phyloP scores from a whole-genome alignment of 2,888 invertebrate species.

The Galerucella calmariensis region DNA sequence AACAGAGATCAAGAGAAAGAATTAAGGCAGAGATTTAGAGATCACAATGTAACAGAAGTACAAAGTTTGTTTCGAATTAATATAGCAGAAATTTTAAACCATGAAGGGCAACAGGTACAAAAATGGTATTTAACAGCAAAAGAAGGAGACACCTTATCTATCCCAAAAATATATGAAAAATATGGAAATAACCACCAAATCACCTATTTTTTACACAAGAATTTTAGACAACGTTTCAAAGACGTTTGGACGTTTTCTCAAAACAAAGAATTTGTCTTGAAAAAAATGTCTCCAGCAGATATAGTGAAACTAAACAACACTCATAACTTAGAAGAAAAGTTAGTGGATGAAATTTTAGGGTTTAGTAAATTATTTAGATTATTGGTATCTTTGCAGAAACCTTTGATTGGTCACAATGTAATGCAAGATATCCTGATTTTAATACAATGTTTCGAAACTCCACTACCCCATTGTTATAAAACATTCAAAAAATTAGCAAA shows the following conservation, averaged over 20 bases:
- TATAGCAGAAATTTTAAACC: slow-evolving; percentile 54
- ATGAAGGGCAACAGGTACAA: slow-evolving; percentile 56
- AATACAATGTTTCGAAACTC: slow-evolving; percentile 77
- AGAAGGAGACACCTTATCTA: slow-evolving; percentile 52
- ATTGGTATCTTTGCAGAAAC: slow-evolving; percentile 72
- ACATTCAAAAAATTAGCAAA: slow-evolving; percentile 74
- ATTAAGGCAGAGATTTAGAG: slow-evolving; percentile 48
- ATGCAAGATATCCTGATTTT: slow-evolving; percentile 77
- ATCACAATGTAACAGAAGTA: slow-evolving; percentile 63
- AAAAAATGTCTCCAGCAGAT: slow-evolving; percentile 58
- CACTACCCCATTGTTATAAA: slow-evolving; percentile 73
- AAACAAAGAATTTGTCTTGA: slow-evolving; percentile 59
- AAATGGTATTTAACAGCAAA: slow-evolving; percentile 60
- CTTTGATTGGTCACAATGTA: slow-evolving; percentile 81
- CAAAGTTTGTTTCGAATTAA: slow-evolving; percentile 47
- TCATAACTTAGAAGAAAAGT: slow-evolving; percentile 66
- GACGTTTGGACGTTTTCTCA: slow-evolving; percentile 57
- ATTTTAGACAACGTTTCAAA: slow-evolving; percentile 68
- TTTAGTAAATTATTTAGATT: slow-evolving; percentile 76
- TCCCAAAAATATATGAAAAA: slow-evolving; percentile 50
- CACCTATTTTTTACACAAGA: slow-evolving; percentile 71
- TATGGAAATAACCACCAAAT: slow-evolving; percentile 66
- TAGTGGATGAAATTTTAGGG: slow-evolving; percentile 70
- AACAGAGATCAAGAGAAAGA: slow-evolving; percentile 68
- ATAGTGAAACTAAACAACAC: slow-evolving; percentile 56